These are phyloP conservation scores for Illadopsis cleaveri DNA, from an alignment of 2,113 vertebrate genomes.

Conservation along the genomic window DNA sequence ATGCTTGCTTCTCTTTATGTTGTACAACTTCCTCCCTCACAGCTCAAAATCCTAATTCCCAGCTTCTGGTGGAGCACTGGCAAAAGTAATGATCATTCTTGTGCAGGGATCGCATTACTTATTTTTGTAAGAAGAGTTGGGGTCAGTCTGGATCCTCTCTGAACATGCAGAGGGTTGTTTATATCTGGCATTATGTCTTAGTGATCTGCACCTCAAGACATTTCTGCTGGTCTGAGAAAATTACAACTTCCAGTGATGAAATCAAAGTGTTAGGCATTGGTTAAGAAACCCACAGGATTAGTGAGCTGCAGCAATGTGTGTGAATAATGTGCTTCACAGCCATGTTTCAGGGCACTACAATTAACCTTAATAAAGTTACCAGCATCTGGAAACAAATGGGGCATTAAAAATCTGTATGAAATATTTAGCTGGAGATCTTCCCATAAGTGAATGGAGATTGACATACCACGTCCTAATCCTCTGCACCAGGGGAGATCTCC, in stretches of 20 bases:
- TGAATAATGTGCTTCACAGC: conserved; percentile 19
- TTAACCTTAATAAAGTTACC: conserved; percentile 65
- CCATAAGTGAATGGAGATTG: not conserved
- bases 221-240: not conserved
- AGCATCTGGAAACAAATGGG: conserved; percentile 59
- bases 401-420: conserved; percentile 47
- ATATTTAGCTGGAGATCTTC: conserved; percentile 33
- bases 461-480: not conserved
- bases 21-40: not conserved
- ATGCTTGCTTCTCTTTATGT: not conserved
- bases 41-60: conserved; percentile 2
- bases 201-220: not conserved
- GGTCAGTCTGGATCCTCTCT: not conserved
- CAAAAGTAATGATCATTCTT: not conserved
- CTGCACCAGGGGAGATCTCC: not conserved
- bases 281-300: not conserved
- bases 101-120: not conserved
- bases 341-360: conserved; percentile 39
- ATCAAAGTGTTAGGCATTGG: not conserved
- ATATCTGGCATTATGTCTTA: not conserved
- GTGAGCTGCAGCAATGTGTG: not conserved
- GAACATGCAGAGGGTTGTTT: not conserved
- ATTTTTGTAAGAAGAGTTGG: not conserved
- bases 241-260: not conserved
- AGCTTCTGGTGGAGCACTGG: not conserved